phyloP scores from a whole-genome alignment of 2,888 invertebrate species.

The Dolomedes plantarius region DNA sequence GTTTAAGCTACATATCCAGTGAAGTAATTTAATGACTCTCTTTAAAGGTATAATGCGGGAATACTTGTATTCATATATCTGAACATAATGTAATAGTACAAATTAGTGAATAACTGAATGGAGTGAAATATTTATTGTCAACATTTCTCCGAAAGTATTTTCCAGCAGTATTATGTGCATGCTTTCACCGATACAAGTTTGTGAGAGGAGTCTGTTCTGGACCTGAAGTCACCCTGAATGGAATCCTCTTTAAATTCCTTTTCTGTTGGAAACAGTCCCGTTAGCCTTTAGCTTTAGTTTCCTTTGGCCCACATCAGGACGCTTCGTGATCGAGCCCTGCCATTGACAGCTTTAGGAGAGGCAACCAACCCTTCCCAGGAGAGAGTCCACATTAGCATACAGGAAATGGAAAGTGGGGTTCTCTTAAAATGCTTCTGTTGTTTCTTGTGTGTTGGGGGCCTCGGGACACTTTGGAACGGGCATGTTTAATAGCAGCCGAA shows the following conservation, averaged over 20 bases:
- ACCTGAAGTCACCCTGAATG: no score
- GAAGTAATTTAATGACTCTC: no score
- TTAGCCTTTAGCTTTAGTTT: neutral
- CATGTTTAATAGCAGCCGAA: conserved; percentile 35
- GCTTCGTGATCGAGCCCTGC: neutral
- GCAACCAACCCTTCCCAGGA: neutral
- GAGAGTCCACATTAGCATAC: conserved; percentile 7
- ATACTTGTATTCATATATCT: no score
- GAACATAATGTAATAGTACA: no score
- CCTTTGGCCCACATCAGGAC: conserved; percentile 6
- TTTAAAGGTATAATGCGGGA: no score
- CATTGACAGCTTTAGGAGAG: conserved; percentile 1
- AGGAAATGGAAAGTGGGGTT: conserved; percentile 10
- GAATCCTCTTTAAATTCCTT: neutral
- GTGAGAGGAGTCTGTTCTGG: no score
- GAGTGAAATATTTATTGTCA: no score
- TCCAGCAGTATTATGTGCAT: no score
- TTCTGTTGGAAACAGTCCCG: neutral
- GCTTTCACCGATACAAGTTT: no score
- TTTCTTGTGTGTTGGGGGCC: conserved; percentile 23
- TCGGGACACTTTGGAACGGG: conserved; percentile 12
- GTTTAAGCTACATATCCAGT: no score
- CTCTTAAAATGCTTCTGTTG: conserved; percentile 12
- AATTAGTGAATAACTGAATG: no score
- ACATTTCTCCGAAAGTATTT: no score